Evolutionary conservation across 2,113 vertebrate genomes (phyloP), one percentile per base, ranked within the genome.

Genomic region (Lasiurus cinereus): DNA sequence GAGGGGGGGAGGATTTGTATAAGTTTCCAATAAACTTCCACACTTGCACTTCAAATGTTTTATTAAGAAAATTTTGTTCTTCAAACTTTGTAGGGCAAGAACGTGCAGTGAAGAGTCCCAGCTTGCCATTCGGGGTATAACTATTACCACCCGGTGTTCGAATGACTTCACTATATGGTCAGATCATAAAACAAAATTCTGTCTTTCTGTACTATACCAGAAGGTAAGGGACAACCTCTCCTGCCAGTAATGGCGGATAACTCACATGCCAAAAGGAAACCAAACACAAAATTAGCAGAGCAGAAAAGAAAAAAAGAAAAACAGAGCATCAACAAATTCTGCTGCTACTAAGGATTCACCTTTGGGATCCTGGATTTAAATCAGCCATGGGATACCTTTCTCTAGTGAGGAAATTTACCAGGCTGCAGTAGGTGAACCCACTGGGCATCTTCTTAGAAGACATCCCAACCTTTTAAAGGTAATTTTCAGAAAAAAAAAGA

Each of bases 221-320:
- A 39, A 39, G 39, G 39, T 39, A 39, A 39, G 39, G 39, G 39
- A 39, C 15, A 84, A 50, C 4, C 18, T 95, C 59, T 90, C 54
- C 54, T 93, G 76, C 31, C 64, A 94, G 80, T 7, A 85, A 69
- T 8, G 52, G 5, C 39, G 22, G 94, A 78, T 78, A 56, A 33
- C 5, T 27, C 43, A 67, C 11, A 69, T 31, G 2, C 46, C 54
- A n/a, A n/a, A 92, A 89, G 27, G n/a, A 73, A 91, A 52, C 19
- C 19, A 85, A 85, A 24, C 14, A 88, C 24, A 83, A 85, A 59
- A 33, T 50, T 69, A 76, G 56, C 72, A 33, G 36, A 76, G 62
- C 33, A 19, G 22, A 93, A 93, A 90, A 90, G 59, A 84, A 94
- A 96, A 77, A 87, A 39, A 93, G 59, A 80, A 59, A 88, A 89